phyloP scores from a whole-genome alignment of 2,797 vertebrate genomes.

The Tragelaphus eurycerus region DNA sequence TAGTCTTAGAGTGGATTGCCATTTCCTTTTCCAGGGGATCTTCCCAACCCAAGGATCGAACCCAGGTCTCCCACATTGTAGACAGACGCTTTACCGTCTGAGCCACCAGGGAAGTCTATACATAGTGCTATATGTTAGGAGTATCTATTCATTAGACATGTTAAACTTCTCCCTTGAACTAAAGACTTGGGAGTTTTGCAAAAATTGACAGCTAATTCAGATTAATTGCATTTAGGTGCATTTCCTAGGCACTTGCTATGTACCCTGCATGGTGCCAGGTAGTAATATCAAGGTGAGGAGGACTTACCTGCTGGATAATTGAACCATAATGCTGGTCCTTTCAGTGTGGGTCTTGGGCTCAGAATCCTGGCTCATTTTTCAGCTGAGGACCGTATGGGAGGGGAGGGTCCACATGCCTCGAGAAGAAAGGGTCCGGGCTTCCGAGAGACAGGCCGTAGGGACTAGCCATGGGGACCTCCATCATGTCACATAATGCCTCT shows the following conservation, averaged over 20 bases:
- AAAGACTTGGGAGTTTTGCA: not conserved
- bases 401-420: fast-evolving
- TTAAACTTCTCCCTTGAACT: not conserved
- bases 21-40: too few species aligned
- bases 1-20: too few species aligned
- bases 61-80: too few species aligned
- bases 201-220: not conserved
- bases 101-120: too few species aligned
- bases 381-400: fast-evolving
- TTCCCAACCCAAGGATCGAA: too few species aligned
- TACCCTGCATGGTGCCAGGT: not conserved
- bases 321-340: fast-evolving
- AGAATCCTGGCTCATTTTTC: not conserved
- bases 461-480: not conserved
- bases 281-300: not conserved
- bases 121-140: not conserved
- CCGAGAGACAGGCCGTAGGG: not conserved
- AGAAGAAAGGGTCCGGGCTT: not conserved
- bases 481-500: not conserved
- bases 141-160: not conserved
- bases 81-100: too few species aligned
- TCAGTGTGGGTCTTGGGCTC: not conserved
- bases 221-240: not conserved
- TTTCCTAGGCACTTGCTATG: not conserved
- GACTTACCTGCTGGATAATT: not conserved